Conservation (phyloP, 1,140 invertebrate species). For the Drosophila micromelanica region DNA sequence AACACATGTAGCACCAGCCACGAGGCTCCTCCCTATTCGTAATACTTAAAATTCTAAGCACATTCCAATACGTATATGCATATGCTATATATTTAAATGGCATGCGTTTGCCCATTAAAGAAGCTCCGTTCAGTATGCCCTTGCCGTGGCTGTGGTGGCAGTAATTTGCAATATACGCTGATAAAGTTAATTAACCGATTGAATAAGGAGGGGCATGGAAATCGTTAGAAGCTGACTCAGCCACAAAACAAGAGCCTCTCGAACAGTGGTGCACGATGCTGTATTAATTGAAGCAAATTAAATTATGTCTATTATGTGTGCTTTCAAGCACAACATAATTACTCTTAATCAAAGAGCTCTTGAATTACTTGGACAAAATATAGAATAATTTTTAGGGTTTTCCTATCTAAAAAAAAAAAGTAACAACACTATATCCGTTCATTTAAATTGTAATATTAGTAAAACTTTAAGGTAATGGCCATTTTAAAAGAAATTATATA, state of each 20-base stretch:
- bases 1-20: constrained; percentile 19
- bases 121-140: constrained; percentile 16
- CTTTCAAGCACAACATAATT: constrained; percentile 11
- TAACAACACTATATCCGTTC: too few species aligned
- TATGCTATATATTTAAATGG: constrained; percentile 20
- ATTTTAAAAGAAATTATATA: too few species aligned
- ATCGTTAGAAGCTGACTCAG: constrained; percentile 76
- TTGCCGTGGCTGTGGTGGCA: constrained; percentile 8
- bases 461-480: too few species aligned
- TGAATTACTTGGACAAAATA: neutral
- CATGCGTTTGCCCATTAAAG: constrained; percentile 33
- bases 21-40: constrained; percentile 5
- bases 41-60: constrained; percentile 63
- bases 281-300: constrained; percentile 18
- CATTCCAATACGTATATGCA: constrained; percentile 18
- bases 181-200: constrained; percentile 77
- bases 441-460: too few species aligned
- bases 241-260: constrained; percentile 48
- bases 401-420: too few species aligned
- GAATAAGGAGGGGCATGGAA: constrained; percentile 45
- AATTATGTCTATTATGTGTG: neutral
- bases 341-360: constrained; percentile 8
- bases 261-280: constrained; percentile 43
- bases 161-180: constrained; percentile 57
- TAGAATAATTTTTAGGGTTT: neutral